phyloP scores from a whole-genome alignment of 2,888 invertebrate genomes.

The Urechis unicinctus region DNA sequence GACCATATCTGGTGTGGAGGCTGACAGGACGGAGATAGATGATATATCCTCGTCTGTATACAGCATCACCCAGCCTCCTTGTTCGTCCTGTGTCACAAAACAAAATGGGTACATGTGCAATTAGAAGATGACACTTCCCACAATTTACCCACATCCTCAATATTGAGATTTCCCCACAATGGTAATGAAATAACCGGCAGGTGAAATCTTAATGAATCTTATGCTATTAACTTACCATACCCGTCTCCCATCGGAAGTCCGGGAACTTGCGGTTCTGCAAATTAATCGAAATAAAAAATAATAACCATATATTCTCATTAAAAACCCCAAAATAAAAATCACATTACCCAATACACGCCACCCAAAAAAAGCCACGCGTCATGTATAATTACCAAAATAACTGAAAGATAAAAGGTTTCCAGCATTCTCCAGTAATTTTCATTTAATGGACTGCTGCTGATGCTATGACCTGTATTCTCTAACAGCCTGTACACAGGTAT shows the following conservation, averaged over 20 bases:
- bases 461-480: conserved; percentile 13
- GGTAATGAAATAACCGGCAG: neutral
- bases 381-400: conserved; percentile 10
- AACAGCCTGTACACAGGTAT: conserved; percentile 4
- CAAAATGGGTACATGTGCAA: no score
- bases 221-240: neutral
- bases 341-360: no score
- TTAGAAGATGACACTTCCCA: no score
- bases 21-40: neutral
- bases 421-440: conserved; percentile 8
- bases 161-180: no score
- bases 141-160: no score
- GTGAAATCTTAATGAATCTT: neutral
- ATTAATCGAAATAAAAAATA: neutral
- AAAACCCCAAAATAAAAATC: no score
- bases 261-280: neutral
- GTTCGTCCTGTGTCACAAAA: neutral
- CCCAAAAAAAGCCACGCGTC: no score
- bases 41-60: neutral
- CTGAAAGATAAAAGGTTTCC: conserved; percentile 10
- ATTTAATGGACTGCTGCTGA: neutral
- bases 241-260: neutral
- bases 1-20: neutral
- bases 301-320: no score
- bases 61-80: neutral